These are phyloP conservation scores for Bradypodion ventrale DNA, from an alignment of 2,797 vertebrate genomes.

Conservation along the genomic window DNA sequence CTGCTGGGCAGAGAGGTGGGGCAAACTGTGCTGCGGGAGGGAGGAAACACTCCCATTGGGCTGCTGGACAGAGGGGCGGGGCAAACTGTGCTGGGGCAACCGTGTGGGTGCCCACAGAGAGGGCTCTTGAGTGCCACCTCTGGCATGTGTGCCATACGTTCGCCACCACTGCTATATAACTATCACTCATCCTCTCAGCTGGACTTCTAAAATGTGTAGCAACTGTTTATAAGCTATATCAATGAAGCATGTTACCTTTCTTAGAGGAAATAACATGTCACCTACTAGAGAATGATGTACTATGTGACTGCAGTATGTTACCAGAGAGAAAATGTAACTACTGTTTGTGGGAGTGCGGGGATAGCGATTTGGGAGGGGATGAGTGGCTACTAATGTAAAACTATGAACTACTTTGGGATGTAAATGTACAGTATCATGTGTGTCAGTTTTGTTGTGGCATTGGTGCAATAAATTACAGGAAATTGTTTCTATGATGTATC, in stretches of 20 bases:
- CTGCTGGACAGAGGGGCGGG: too few species aligned
- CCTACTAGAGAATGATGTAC: conserved; percentile 46
- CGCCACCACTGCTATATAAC: too few species aligned
- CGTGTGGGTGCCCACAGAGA: too few species aligned
- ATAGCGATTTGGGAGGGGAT: conserved; percentile 15
- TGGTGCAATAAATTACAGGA: conserved; percentile 82
- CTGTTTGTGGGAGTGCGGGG: neutral
- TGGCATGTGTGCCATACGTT: too few species aligned
- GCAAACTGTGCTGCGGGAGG: too few species aligned
- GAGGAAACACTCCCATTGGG: too few species aligned
- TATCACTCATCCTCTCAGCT: too few species aligned
- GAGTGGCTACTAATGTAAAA: conserved; percentile 64
- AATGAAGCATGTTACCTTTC: conserved; percentile 15
- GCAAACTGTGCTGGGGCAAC: too few species aligned
- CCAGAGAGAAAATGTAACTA: conserved; percentile 39
- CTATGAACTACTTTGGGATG: conserved; percentile 56
- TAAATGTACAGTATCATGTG: conserved; percentile 67
- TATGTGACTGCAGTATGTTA: conserved; percentile 62
- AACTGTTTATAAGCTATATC: neutral
- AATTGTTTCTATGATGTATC: conserved; percentile 49
- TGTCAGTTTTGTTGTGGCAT: conserved; percentile 72
- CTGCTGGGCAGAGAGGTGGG: too few species aligned
- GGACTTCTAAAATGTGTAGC: neutral
- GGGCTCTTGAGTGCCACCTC: too few species aligned
- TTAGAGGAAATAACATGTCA: conserved; percentile 53